These are phyloP conservation scores for Campoplex nolae DNA, from an alignment of 2,888 invertebrate species.

Conservation along the genomic window DNA sequence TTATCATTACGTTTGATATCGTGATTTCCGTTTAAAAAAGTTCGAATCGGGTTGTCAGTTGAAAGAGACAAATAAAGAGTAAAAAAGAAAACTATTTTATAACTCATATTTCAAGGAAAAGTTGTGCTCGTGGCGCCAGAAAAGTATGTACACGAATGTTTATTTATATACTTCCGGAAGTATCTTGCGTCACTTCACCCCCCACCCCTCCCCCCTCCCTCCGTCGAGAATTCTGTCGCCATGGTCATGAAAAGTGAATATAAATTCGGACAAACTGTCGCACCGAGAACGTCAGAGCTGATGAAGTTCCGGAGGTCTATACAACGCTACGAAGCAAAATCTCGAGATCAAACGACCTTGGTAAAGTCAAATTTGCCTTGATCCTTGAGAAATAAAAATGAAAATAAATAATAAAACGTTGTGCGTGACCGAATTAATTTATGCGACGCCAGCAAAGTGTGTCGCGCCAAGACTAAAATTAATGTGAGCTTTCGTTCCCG, in stretches of 20 bases:
- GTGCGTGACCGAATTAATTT: conserved; percentile 60
- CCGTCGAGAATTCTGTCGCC: conserved; percentile 55
- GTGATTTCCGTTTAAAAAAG: neutral
- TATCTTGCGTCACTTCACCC: conserved; percentile 52
- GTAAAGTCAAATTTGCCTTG: conserved; percentile 58
- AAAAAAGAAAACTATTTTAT: conserved; percentile 30
- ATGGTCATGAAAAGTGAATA: conserved; percentile 64
- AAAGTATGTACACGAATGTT: conserved; percentile 22
- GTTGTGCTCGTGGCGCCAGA: conserved; percentile 26
- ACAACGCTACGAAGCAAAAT: conserved; percentile 34
- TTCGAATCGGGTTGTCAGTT: neutral
- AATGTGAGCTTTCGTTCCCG: conserved; percentile 75
- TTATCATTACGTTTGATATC: neutral
- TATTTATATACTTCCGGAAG: conserved; percentile 25
- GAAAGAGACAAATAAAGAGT: neutral
- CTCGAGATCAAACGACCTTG: conserved; percentile 48
- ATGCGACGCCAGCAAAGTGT: conserved; percentile 36
- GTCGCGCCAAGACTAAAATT: conserved; percentile 74
- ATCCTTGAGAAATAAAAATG: conserved; percentile 40
- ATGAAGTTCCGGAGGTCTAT: conserved; percentile 37
- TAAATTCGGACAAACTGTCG: conserved; percentile 41
- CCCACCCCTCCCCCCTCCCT: neutral
- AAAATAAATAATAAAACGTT: conserved; percentile 37
- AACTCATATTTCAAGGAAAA: conserved; percentile 31
- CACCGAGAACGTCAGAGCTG: conserved; percentile 4